A percentile compares a stretch with the other conserved stretches of the same genome.
Evolutionary conservation across 1,140 invertebrate genomes (phyloP).

Genomic region (Euura lappo): DNA sequence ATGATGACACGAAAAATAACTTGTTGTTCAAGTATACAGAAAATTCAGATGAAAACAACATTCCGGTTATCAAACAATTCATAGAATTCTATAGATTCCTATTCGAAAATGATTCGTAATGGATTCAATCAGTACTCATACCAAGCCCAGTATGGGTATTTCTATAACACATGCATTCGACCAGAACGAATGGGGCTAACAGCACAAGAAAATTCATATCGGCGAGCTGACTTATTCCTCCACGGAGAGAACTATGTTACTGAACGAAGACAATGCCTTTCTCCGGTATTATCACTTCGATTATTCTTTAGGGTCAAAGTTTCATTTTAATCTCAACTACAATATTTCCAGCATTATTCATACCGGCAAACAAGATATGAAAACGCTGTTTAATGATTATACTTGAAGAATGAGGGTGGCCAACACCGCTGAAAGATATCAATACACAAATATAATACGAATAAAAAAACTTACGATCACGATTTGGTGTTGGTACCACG

Average conservation of each 20-base stretch:
- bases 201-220: neutral
- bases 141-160: neutral
- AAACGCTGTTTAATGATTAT: neutral
- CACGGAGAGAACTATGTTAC: neutral
- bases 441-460: neutral
- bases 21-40: neutral
- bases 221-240: neutral
- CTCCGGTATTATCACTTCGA: neutral
- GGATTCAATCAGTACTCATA: neutral
- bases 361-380: neutral
- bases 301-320: slow-evolving; percentile 6
- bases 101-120: neutral
- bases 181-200: neutral
- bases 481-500: neutral
- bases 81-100: too few species aligned
- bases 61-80: too few species aligned
- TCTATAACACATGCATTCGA: neutral
- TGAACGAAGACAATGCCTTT: neutral
- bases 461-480: neutral
- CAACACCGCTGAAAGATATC: neutral
- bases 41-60: too few species aligned
- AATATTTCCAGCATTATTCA: neutral
- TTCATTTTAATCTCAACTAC: neutral
- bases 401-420: neutral
- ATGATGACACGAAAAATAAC: too few species aligned